Base-by-base conservation (phyloP, 2,888 invertebrate genomes). In the Diloba caeruleocephala region DNA sequence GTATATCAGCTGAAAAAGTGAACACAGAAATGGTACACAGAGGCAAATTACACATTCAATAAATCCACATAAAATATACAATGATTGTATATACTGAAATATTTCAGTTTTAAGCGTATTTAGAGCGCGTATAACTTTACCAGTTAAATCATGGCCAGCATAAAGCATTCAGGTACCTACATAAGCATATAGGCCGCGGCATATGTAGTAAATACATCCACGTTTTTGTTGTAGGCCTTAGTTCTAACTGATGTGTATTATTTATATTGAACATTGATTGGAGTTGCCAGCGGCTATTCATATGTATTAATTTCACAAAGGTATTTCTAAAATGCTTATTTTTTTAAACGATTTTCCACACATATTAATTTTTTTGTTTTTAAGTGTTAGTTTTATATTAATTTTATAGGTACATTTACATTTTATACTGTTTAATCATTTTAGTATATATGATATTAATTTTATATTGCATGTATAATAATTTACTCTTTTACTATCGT, bases 231-330 rank as follows among this genome's bases (percentile, higher is more conserved):
- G 2, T 2, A 19, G 28, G 28, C 45, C 52, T 64, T 38, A 38
- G 64, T 51, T 51, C 57, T 28, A 41, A 45, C 12, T 34, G 13
- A 25, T 15, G 33, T 42, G 21, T 48, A 48, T 48, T 60, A 43
- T 48, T 34, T 54, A 55, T 48, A 42, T 48, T 23, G 4, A 19
- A 8, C 26, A 3, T n/a, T 62, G 63, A 62, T 60, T 56, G 55
- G 49, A 6, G 12, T 8, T 15, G 32, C 38, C 38, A 10, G 3
- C 26, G 34, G 38, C 38, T 39, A 60, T 58, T 60, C 61, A 37
- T 21, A 8, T 17, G 3, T 26, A 54, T 61, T 32, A 34, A 45
- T 46, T 54, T 38, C 1, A 17, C n/a, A n/a, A 17, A 32, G 2
- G 2, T 21, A n/a, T n/a, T n/a, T n/a, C n/a, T n/a, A n/a, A n/a